A percentile compares a stretch with the other conserved stretches of the same genome.
Conservation (phyloP, 2,888 invertebrate species). For the Drosophila ustulata region DNA sequence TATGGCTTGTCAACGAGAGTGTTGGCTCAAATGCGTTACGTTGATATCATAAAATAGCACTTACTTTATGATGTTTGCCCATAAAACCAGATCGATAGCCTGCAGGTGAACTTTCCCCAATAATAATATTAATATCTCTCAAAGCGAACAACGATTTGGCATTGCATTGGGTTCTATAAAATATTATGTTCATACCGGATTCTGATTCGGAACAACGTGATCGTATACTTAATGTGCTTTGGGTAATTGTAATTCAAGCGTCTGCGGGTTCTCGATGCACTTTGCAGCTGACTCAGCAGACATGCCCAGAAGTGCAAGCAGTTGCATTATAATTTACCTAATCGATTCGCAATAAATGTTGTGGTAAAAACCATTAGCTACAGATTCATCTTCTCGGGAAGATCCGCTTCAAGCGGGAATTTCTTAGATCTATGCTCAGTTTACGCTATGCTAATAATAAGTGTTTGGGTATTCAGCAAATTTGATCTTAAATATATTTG, state of each 20-base stretch:
- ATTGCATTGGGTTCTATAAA: background rate
- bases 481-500: background rate
- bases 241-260: background rate
- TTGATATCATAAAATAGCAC: conserved; percentile 35
- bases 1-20: conserved; percentile 53
- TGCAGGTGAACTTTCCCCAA: conserved; percentile 10
- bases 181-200: background rate
- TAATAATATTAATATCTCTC: conserved; percentile 11
- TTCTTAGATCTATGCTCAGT: background rate
- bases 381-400: background rate
- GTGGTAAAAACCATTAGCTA: conserved; percentile 3
- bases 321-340: background rate
- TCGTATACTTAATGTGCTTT: conserved; percentile 42
- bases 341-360: conserved; percentile 7
- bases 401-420: background rate
- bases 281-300: conserved; percentile 1
- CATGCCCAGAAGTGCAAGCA: background rate
- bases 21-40: conserved; percentile 36
- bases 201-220: conserved; percentile 16
- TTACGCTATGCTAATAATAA: too few relatives aligned
- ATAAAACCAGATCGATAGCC: conserved; percentile 23
- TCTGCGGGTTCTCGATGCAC: conserved; percentile 1
- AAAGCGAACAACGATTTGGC: background rate
- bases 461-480: too few relatives aligned
- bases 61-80: conserved; percentile 20